Conservation (phyloP, 2,113 vertebrate genomes). For the Gallinago jamesoni region DNA sequence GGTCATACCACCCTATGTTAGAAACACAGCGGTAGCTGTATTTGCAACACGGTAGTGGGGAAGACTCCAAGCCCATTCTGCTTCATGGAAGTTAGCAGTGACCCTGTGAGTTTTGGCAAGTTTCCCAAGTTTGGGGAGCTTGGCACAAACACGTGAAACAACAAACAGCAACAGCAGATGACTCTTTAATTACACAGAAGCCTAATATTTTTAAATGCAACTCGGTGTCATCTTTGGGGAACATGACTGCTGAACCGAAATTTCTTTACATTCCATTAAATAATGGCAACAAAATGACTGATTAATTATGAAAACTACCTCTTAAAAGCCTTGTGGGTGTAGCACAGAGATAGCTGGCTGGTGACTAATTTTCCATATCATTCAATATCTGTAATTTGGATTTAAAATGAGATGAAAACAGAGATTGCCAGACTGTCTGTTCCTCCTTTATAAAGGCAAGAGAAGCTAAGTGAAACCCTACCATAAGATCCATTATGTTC, state of each 20-base stretch:
- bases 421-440: conserved; percentile 52
- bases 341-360: conserved; percentile 66
- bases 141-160: neutral
- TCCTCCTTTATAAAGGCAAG: neutral
- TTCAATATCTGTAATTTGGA: conserved; percentile 70
- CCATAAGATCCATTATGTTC: conserved; percentile 28
- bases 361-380: conserved; percentile 79
- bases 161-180: conserved; percentile 42
- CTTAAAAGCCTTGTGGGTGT: conserved; percentile 69
- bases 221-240: conserved; percentile 45
- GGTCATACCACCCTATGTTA: neutral
- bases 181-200: conserved; percentile 29
- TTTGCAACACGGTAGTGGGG: neutral
- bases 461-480: conserved; percentile 22
- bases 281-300: conserved; percentile 74
- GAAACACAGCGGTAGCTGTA: neutral
- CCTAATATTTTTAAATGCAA: conserved; percentile 49
- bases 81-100: neutral
- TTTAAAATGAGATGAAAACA: conserved; percentile 63
- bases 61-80: neutral
- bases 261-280: conserved; percentile 71
- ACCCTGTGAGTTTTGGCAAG: neutral
- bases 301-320: conserved; percentile 79
- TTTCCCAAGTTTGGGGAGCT: neutral
- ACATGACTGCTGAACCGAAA: conserved; percentile 50